Evolutionary conservation across 2,113 vertebrate species (phyloP).

Genomic region (Dunckerocampus dactyliophorus): DNA sequence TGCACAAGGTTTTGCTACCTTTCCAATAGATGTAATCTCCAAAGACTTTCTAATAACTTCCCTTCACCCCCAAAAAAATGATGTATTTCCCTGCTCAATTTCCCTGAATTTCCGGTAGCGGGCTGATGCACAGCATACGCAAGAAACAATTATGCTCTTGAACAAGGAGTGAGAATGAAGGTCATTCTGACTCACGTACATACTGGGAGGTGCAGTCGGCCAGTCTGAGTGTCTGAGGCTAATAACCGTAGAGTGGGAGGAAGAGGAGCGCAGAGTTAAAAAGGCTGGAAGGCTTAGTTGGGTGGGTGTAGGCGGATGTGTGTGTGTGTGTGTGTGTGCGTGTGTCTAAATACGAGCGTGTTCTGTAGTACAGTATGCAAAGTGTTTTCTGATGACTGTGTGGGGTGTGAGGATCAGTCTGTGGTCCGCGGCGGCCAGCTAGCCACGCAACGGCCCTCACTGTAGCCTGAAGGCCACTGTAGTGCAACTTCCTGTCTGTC

Average conservation of each 20-base stretch:
- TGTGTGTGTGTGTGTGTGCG: conserved; percentile 31
- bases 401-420: conserved; percentile 45
- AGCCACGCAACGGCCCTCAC: conserved; percentile 46
- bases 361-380: conserved; percentile 19
- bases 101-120: conserved; percentile 15
- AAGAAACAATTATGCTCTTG: conserved; percentile 45
- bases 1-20: background rate
- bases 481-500: conserved; percentile 38
- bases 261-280: conserved; percentile 51
- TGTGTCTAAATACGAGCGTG: conserved; percentile 10
- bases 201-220: conserved; percentile 52
- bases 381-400: conserved; percentile 52
- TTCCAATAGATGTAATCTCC: background rate
- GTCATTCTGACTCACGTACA: conserved; percentile 50
- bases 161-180: conserved; percentile 43
- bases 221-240: conserved; percentile 58
- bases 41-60: conserved; percentile 9
- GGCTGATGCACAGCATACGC: conserved; percentile 20
- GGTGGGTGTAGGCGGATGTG: conserved; percentile 49
- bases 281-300: conserved; percentile 47
- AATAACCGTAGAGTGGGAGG: conserved; percentile 65
- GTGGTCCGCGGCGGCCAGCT: conserved; percentile 42
- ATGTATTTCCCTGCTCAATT: conserved; percentile 12
- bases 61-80: conserved; percentile 9
- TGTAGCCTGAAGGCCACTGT: conserved; percentile 50